Evolutionary conservation across 2,113 vertebrate genomes (phyloP), one percentile per base, ranked within the genome.

Genomic region (Podocnemis expansa): DNA sequence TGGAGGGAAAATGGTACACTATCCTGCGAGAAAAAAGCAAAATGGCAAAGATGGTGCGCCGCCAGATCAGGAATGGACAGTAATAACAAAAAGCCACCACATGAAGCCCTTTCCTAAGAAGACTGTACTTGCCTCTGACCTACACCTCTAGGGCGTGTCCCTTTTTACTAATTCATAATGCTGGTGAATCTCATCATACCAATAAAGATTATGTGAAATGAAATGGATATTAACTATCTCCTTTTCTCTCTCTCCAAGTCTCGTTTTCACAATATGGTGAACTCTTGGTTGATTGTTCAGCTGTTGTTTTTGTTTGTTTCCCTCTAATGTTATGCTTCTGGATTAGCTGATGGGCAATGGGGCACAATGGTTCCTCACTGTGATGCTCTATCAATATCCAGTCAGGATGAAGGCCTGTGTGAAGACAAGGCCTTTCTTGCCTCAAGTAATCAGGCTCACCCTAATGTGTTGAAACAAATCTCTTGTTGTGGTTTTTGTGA

Each of bases 21-120:
- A 16, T 16, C 51, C 51, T 52, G 51, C 5, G 13, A 51, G 49
- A 52, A 78, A 82, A 85, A 45, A 80, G 3, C 78, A 29, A 91
- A 17, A 75, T 84, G 82, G 87, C 91, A 80, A 45, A 78, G 45
- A 51, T 91, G 96, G 92, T 78, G 93, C 95, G 93, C 90, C 89
- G 80, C 27, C 22, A 54, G 38, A 78, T 95, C 90, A 88, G 78
- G 91, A 16, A 3, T n/a, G 81, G 73, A 67, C 81, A 86, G 78
- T 58, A 89, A 89, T 88, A 91, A 88, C 75, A 95, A 95, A 75
- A n/a, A 3, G 82, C 87, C 1, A 2, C 52, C 80, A 86, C 90
- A 89, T 93, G 85, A 90, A 89, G 17, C 3, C 83, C 80, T 89
- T 83, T 78, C 8, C 10, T 78, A 58, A 49, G 89, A 86, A 93